These are phyloP conservation scores for Sebastes melanostomus DNA, from an alignment of 2,797 vertebrate genomes.

Conservation along the genomic window DNA sequence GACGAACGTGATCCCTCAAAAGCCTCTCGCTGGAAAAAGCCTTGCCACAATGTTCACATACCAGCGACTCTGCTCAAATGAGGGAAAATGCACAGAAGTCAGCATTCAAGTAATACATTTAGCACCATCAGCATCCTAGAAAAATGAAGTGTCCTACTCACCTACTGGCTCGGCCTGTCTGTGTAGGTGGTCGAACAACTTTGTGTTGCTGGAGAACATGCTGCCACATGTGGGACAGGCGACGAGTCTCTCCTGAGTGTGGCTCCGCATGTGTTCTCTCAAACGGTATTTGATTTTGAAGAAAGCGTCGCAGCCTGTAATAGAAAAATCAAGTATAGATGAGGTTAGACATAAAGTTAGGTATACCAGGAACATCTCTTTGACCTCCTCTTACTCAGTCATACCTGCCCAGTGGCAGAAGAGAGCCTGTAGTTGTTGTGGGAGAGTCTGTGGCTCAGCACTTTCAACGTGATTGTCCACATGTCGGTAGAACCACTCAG, in stretches of 20 bases:
- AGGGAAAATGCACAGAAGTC: neutral
- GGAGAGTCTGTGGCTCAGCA: conserved; percentile 77
- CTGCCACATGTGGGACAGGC: conserved; percentile 82
- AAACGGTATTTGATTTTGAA: conserved; percentile 82
- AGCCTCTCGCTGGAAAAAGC: conserved; percentile 84
- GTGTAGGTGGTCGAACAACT: conserved; percentile 83
- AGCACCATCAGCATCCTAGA: neutral
- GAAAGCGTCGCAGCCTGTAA: conserved; percentile 74
- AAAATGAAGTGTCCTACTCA: conserved; percentile 21
- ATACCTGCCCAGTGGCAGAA: conserved; percentile 82
- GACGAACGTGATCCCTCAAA: conserved; percentile 78
- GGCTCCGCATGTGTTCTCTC: conserved; percentile 80
- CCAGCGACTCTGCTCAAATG: conserved; percentile 77
- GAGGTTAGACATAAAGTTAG: neutral
- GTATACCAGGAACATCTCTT: neutral
- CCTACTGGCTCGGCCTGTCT: conserved; percentile 80
- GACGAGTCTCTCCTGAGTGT: conserved; percentile 78
- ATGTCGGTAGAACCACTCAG: conserved; percentile 86
- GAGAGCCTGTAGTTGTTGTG: conserved; percentile 80
- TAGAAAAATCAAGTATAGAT: neutral
- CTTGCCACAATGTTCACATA: conserved; percentile 82
- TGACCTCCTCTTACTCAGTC: neutral
- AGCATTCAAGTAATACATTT: neutral
- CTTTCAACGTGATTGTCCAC: conserved; percentile 83
- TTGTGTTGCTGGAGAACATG: conserved; percentile 85